A percentile compares a stretch with the other conserved stretches of the same genome.
Conservation (phyloP, 2,888 invertebrate species). For the Liposcelis brunnea region DNA sequence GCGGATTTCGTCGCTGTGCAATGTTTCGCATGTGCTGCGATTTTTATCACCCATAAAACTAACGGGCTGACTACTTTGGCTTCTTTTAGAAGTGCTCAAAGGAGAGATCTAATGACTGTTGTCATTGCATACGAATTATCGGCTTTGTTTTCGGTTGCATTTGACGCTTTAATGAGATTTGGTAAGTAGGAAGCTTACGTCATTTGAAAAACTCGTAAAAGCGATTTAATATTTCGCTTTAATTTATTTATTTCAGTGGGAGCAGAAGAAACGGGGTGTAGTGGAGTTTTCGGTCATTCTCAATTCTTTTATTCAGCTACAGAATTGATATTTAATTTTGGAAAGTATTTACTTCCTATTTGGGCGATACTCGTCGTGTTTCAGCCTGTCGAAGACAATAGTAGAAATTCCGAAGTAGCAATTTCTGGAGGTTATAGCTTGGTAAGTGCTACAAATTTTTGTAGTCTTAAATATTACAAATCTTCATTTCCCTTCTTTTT, state of each 20-base stretch:
- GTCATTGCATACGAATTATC: constrained; percentile 31
- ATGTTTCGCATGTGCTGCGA: constrained; percentile 29
- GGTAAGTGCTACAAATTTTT: constrained; percentile 5
- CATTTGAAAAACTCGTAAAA: constrained; percentile 3
- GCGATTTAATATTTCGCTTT: constrained; percentile 8
- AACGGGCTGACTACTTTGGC: constrained; percentile 20
- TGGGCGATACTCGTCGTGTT: constrained; percentile 9
- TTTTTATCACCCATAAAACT: constrained; percentile 27
- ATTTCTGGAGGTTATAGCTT: constrained; percentile 5
- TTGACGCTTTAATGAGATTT: constrained; percentile 23
- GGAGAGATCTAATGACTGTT: constrained; percentile 32
- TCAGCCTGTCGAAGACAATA: constrained; percentile 6
- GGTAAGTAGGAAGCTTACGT: constrained; percentile 18
- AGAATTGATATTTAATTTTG: constrained; percentile 4
- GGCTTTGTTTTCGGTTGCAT: constrained; percentile 24
- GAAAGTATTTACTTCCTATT: constrained; percentile 7
- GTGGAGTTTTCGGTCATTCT: constrained; percentile 26
- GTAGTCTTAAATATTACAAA: background rate
- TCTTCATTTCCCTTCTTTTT: too few relatives aligned
- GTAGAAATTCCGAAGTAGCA: constrained; percentile 4
- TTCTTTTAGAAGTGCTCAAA: constrained; percentile 27
- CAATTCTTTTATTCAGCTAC: constrained; percentile 23
- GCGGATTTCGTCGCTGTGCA: constrained; percentile 32
- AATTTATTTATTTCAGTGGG: constrained; percentile 22
- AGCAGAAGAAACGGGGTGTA: constrained; percentile 23